Evolutionary conservation across 2,113 vertebrate genomes (phyloP).

Genomic region (Alouatta palliata): DNA sequence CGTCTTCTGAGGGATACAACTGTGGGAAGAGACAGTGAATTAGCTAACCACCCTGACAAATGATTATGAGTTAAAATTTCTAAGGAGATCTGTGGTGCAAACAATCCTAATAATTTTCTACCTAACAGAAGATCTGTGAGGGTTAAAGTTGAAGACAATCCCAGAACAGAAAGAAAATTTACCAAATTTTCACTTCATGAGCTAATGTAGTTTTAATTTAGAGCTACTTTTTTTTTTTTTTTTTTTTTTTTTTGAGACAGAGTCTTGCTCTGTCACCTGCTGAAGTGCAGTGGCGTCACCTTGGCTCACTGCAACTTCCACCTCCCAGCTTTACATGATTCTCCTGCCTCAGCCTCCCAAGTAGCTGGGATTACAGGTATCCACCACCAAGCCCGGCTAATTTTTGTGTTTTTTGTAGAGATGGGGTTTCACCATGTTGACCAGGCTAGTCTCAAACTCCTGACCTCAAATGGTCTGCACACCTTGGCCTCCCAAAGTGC

Average conservation of each 20-base stretch:
- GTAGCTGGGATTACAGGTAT: too few species aligned
- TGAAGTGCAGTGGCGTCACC: too few species aligned
- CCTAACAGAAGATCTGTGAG: neutral
- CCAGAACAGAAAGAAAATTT: neutral
- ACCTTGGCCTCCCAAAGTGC: too few species aligned
- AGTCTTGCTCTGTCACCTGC: too few species aligned
- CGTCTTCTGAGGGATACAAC: neutral
- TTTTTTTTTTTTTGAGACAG: too few species aligned
- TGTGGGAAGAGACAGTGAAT: neutral
- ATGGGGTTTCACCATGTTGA: too few species aligned
- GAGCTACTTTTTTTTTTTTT: neutral
- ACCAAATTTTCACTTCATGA: neutral
- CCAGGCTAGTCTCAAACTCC: too few species aligned
- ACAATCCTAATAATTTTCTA: neutral
- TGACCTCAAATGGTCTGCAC: too few species aligned
- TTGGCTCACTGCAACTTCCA: too few species aligned
- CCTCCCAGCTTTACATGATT: too few species aligned
- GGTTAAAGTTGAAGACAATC: neutral
- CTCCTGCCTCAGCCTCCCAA: too few species aligned
- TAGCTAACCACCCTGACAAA: neutral
- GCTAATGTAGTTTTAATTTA: neutral
- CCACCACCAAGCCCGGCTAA: rapidly evolving
- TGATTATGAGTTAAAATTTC: neutral
- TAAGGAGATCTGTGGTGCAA: neutral
- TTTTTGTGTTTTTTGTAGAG: too few species aligned